Evolutionary conservation across 2,888 invertebrate genomes (phyloP), one percentile per base, ranked within the genome.

Genomic region (Portevinia maculata): DNA sequence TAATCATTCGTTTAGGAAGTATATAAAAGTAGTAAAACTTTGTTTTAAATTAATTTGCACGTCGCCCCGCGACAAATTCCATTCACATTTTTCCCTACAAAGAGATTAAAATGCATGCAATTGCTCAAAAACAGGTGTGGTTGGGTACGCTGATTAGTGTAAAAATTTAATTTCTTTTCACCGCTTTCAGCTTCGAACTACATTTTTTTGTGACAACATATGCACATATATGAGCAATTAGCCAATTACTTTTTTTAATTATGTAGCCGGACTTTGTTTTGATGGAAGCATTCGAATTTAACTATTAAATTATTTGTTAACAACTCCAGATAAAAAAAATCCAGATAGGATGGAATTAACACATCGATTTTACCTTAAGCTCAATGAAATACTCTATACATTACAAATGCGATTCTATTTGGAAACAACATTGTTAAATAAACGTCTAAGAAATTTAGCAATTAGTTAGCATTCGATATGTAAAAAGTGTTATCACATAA

Each of bases 271-370:
- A 69, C 21, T 60, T 60, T 21, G n/a, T 30, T 17, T 50, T 53
- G 46, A 60, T 32, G 30, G 30, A 76, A 69, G 67, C 75, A 69
- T 75, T 75, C 60, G 13, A 67, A 75, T 60, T 67, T 59, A n/a
- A 37, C 46, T 28, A 19, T 34, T 19, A 44, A 46, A 60, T 28
- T 46, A 9, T 48, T 39, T 65, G 53, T 30, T 52, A 65, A 50
- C 50, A 41, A 17, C 41, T 34, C 21, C 24, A 39, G 37, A 30
- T 8, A n/a, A 17, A n/a, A 65, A 48, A 65, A 65, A 50, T n/a
- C n/a, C n/a, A n/a, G n/a, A n/a, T n/a, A n/a, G n/a, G n/a, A n/a
- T n/a, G n/a, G n/a, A n/a, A n/a, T n/a, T n/a, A n/a, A n/a, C n/a
- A n/a, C n/a, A n/a, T n/a, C 46, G 41, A 65, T 41, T 74, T 21